A percentile compares a stretch with the other conserved stretches of the same genome.
Evolutionary conservation across 2,888 invertebrate species (phyloP).

Genomic region (Trissolcus brochymenae): DNA sequence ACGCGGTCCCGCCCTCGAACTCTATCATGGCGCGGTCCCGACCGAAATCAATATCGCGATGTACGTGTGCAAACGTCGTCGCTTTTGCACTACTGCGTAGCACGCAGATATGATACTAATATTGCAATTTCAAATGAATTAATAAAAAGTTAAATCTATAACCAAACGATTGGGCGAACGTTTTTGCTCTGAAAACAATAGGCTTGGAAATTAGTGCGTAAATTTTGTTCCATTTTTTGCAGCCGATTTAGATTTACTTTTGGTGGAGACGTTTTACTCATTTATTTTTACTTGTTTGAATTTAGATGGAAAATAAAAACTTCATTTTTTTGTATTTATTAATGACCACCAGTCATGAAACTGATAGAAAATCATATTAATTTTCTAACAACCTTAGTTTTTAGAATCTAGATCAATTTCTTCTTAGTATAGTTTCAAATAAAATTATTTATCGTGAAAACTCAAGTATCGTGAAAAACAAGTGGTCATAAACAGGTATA

Average conservation of each 20-base stretch:
- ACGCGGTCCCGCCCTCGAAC: conserved; percentile 59
- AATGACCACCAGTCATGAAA: no score
- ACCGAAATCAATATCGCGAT: conserved; percentile 61
- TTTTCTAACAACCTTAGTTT: no score
- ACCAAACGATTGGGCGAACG: conserved; percentile 16
- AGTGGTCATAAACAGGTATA: no score
- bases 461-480: no score
- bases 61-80: conserved; percentile 49
- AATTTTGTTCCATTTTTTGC: not conserved
- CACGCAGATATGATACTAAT: conserved; percentile 49
- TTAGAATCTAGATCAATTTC: no score
- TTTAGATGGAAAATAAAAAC: no score
- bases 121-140: conserved; percentile 44
- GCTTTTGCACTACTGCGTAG: conserved; percentile 49
- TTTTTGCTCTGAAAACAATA: not conserved
- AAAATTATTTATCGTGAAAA: no score
- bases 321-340: no score
- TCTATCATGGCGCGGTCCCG: conserved; percentile 59
- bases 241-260: not conserved
- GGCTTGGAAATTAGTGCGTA: not conserved
- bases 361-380: no score
- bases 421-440: no score
- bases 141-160: conserved; percentile 18
- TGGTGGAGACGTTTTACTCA: not conserved
- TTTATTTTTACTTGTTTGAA: not conserved